Evolutionary conservation across 2,888 invertebrate genomes (phyloP).

Genomic region (Poecilobothrus nobilitatus): DNA sequence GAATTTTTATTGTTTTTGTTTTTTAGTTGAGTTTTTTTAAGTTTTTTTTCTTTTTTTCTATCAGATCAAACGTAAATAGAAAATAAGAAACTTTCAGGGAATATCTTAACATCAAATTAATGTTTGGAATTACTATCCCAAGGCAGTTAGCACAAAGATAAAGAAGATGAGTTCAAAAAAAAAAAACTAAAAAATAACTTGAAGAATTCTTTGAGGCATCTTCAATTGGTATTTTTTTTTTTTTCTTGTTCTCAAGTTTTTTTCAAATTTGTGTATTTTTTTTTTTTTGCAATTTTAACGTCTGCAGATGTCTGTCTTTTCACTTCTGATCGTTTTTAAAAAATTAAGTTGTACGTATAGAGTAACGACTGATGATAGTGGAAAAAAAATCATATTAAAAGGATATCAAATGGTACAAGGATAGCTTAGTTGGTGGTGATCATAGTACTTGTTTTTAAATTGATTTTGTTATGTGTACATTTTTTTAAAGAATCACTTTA

Average conservation of each 20-base stretch:
- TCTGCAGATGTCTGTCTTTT: not conserved
- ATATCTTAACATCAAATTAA: not conserved
- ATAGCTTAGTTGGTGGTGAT: too few species aligned
- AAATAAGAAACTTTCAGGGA: not conserved
- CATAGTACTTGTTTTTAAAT: too few species aligned
- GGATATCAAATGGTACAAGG: too few species aligned
- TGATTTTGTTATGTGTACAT: too few species aligned
- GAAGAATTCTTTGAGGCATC: not conserved
- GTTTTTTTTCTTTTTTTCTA: too few species aligned
- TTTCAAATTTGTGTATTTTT: not conserved
- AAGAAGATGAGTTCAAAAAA: not conserved
- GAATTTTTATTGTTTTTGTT: too few species aligned
- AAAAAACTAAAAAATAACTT: not conserved
- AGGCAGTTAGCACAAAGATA: not conserved
- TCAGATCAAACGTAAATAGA: too few species aligned
- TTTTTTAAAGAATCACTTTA: too few species aligned
- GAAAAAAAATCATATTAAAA: too few species aligned
- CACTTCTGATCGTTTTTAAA: not conserved
- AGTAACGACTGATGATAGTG: too few species aligned
- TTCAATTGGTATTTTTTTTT: not conserved
- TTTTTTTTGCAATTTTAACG: not conserved
- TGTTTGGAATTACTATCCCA: not conserved
- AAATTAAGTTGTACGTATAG: too few species aligned
- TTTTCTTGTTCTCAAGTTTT: not conserved
- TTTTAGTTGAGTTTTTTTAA: too few species aligned